Conservation (phyloP, 2,797 vertebrate species). For the Erpetoichthys calabaricus region DNA sequence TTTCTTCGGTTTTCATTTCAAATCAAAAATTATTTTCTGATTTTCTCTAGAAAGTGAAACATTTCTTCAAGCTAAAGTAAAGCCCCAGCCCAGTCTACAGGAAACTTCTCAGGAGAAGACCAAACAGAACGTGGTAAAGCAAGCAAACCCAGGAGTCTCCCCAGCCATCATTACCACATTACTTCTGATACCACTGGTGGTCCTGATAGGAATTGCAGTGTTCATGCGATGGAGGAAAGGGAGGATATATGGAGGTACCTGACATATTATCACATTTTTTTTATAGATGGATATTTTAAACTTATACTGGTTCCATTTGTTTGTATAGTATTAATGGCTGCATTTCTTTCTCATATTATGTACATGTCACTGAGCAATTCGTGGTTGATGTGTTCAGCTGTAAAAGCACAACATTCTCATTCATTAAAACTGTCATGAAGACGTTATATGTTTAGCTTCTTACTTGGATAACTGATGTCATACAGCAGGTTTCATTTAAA, state of each 20-base stretch:
- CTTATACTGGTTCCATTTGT: too few species aligned
- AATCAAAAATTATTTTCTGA: too few species aligned
- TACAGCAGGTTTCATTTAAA: too few species aligned
- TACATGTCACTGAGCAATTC: too few species aligned
- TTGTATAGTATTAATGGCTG: too few species aligned
- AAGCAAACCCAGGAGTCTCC: conserved; percentile 46
- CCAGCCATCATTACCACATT: conserved; percentile 72
- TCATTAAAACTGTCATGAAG: too few species aligned
- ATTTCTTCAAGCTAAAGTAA: conserved; percentile 57
- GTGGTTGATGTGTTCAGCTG: too few species aligned
- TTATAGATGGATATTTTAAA: background rate
- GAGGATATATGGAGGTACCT: conserved; percentile 57
- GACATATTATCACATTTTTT: background rate
- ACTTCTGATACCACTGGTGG: conserved; percentile 67
- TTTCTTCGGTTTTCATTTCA: too few species aligned
- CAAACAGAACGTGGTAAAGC: conserved; percentile 38
- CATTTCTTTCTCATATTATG: too few species aligned
- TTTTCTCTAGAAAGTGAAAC: conserved; percentile 61
- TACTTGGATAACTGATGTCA: too few species aligned
- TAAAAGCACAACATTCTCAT: too few species aligned
- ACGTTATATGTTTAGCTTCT: too few species aligned
- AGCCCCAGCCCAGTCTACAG: conserved; percentile 29
- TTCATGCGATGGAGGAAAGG: conserved; percentile 80
- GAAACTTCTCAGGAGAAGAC: conserved; percentile 31
- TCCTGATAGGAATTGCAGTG: conserved; percentile 62